A percentile compares a stretch with the other conserved stretches of the same genome.
Evolutionary conservation across 2,888 invertebrate species (phyloP).

Genomic region (Gasteruption jaculator): DNA sequence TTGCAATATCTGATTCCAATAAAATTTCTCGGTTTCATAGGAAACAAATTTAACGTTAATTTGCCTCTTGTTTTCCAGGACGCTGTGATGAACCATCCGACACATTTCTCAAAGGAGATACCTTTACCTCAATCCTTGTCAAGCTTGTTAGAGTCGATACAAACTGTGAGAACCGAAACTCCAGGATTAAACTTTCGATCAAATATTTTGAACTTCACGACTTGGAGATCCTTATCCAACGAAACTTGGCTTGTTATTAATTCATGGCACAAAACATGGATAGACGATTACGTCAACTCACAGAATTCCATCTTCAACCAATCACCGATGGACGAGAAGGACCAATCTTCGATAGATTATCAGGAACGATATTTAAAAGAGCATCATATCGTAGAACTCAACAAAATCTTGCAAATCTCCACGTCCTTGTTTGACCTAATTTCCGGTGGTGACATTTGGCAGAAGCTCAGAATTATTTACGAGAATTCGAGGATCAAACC

Average conservation of each 20-base stretch:
- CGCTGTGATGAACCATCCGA: slow-evolving; percentile 17
- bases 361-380: too few species aligned
- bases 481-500: slow-evolving; percentile 34
- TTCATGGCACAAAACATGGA: too few species aligned
- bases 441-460: slow-evolving; percentile 41
- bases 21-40: too few species aligned
- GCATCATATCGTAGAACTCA: slow-evolving; percentile 13
- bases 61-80: slow-evolving; percentile 24
- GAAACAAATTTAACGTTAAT: too few species aligned
- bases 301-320: too few species aligned
- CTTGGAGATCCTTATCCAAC: slow-evolving; percentile 33
- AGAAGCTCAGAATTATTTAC: slow-evolving; percentile 32
- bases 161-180: slow-evolving; percentile 16
- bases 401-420: slow-evolving; percentile 22
- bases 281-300: too few species aligned
- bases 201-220: slow-evolving; percentile 35
- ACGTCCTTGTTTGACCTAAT: slow-evolving; percentile 28
- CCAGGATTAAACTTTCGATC: slow-evolving; percentile 28
- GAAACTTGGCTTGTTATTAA: slow-evolving; percentile 29
- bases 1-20: too few species aligned
- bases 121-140: slow-evolving; percentile 28
- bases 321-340: neutral
- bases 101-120: slow-evolving; percentile 18
- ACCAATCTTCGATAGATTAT: neutral
- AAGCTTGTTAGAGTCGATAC: slow-evolving; percentile 27